These are phyloP conservation scores for Drosophila paranaensis DNA, from an alignment of 2,888 invertebrate species.

Conservation along the genomic window DNA sequence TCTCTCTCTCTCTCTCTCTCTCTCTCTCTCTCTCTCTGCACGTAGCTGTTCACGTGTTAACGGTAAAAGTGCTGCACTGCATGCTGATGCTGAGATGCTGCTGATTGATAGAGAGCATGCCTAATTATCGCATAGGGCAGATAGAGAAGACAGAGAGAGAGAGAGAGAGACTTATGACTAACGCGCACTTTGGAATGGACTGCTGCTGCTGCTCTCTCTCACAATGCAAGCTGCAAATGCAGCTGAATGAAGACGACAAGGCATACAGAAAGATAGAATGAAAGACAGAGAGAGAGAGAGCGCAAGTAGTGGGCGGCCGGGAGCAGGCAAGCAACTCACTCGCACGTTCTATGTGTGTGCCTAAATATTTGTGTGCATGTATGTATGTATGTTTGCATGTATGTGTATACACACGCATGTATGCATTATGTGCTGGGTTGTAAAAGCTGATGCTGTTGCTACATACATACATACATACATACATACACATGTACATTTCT, in stretches of 20 bases:
- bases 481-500: background rate
- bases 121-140: constrained; percentile 36
- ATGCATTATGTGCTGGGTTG: constrained; percentile 37
- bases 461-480: constrained; percentile 4
- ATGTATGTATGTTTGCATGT: background rate
- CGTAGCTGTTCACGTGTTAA: constrained; percentile 67
- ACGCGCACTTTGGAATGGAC: constrained; percentile 18
- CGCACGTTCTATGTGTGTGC: constrained; percentile 15
- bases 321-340: background rate
- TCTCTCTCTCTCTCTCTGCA: constrained; percentile 37
- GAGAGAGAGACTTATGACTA: constrained; percentile 29
- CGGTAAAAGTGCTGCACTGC: constrained; percentile 53
- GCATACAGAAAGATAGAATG: background rate
- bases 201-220: background rate
- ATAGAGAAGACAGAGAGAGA: constrained; percentile 1
- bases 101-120: constrained; percentile 48
- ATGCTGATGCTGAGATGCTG: constrained; percentile 33
- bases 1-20: too few species aligned
- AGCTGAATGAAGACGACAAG: constrained; percentile 41
- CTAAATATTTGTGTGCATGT: background rate
- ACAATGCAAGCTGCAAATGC: constrained; percentile 11
- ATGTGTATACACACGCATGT: background rate
- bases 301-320: constrained; percentile 2
- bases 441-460: constrained; percentile 29
- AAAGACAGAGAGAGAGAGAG: background rate